Base-by-base conservation (phyloP, 2,113 vertebrate species). In the Gnathonemus longibarbis region DNA sequence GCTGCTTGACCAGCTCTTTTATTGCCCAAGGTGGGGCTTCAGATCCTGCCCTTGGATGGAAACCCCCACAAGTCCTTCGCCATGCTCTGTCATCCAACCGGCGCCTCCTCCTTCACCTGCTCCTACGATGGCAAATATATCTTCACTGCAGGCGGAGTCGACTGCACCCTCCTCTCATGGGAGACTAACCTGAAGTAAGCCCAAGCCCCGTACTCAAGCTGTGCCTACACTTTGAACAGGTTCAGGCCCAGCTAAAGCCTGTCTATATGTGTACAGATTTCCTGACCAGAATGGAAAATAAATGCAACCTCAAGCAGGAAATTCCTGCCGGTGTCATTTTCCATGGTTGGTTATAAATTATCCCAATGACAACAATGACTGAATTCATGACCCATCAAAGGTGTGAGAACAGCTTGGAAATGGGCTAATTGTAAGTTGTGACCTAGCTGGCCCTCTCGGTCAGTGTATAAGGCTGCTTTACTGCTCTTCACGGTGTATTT, bases 11-110 rank as follows among this genome's bases (percentile, higher is more conserved):
- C 62, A 70, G 62, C n/a, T 70, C 3, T 70, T 80, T 21, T 89
- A 83, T 46, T 89, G 46, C 49, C 89, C 1, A 50, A 99, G 98
- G 95, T 99, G 85, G 98, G 98, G 50, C 94, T 99, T 89, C 98
- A 99, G 95, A 97, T 98, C 88, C 93, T 99, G 50, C 98, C 98
- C 1, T 46, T 98, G 0, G 98, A 99, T 35, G 98, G 98, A 88
- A 99, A 99, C 88, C 98, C 98, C 0, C 96, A 97, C 93, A 99
- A 96, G 92, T 97, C 97, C 9, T 96, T 93, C 3, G 97, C 97
- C 45, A 90, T 97, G 87, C 91, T 98, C 24, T 98, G 98, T 94
- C 98, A 99, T 91, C 96, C 97, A 0, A 89, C 86, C 0, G 97
- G 96, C 0, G 96, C 93, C 84, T 95, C 96, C 0, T 89, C 95